phyloP scores from a whole-genome alignment of 2,797 vertebrate genomes.

The Enteromius thamalakanensis region DNA sequence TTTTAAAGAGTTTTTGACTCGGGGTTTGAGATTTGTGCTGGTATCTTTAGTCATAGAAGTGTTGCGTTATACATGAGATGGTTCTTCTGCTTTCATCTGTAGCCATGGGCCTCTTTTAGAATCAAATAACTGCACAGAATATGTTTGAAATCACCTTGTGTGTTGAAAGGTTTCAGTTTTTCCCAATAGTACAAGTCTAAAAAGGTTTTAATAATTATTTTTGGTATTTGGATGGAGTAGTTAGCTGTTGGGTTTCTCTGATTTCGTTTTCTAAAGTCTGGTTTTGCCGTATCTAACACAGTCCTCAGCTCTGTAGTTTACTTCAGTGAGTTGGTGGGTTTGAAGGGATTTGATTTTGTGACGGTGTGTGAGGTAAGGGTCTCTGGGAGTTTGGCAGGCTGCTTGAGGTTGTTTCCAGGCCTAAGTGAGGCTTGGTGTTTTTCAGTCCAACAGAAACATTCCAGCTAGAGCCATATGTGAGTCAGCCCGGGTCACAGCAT shows the following conservation, averaged over 20 bases:
- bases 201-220: neutral
- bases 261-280: neutral
- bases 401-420: constrained; percentile 35
- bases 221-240: neutral
- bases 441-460: constrained; percentile 55
- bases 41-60: constrained; percentile 13
- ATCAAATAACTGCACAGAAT: neutral
- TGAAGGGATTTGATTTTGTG: constrained; percentile 16
- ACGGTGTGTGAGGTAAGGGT: constrained; percentile 1
- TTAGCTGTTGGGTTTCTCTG: neutral
- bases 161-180: neutral
- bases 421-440: constrained; percentile 27
- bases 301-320: neutral
- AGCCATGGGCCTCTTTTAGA: neutral
- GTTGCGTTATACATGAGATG: neutral
- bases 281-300: neutral
- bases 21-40: constrained; percentile 4
- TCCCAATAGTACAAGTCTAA: neutral
- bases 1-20: constrained; percentile 28
- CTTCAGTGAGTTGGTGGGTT: neutral
- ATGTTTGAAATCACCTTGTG: neutral
- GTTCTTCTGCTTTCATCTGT: neutral
- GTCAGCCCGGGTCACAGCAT: constrained; percentile 27
- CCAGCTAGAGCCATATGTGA: constrained; percentile 39
- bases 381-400: constrained; percentile 32